Base-by-base conservation (phyloP, 2,113 vertebrate species). In the Rhadina sibilatrix region DNA sequence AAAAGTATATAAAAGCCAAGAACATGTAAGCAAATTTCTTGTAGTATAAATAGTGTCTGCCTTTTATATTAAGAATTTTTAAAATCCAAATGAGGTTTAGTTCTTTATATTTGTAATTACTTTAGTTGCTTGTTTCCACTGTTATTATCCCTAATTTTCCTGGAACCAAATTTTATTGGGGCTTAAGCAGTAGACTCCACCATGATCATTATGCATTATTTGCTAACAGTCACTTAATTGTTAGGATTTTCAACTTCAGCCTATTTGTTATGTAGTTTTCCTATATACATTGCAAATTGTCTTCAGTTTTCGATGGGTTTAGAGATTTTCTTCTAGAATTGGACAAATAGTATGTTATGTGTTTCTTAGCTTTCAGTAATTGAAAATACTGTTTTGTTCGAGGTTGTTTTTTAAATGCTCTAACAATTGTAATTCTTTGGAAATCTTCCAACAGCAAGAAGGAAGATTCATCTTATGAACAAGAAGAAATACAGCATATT, bases 381-480 rank as follows among this genome's bases (percentile, higher is more conserved):
- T 71, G 44, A 74, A 77, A 50, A 49, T 83, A 50, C 3, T 79
- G 6, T 47, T 76, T 93, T 64, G 9, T 59, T 68, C 63, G 27
- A 76, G 27, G 10, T 12, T 38, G 14, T 4, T 30, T 69, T 81
- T n/a, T 22, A 94, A 59, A 31, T 13, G 14, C 47, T 61, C 1
- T 86, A 82, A 54, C 35, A 64, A 64, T 77, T 88, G 6, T 90
- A 77, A 78, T 76, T 86, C 80, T 75, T 82, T 92, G 91, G 22
- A 82, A 76, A 88, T 95, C 94, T 97, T 85, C 76, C 65, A 91
- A 81, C 90, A 99, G 99, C 76, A 96, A 97, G 83, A 98, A 98
- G 13, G 97, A 98, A 30, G 98, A 98, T 87, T 98, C 98, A 46
- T 99, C 99, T 37, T 99, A 98, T 85, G 99, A 99, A 90, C 98